A percentile compares a stretch with the other conserved stretches of the same genome.
phyloP scores from a whole-genome alignment of 2,113 vertebrate genomes.

The Triplophysa tibetana region DNA sequence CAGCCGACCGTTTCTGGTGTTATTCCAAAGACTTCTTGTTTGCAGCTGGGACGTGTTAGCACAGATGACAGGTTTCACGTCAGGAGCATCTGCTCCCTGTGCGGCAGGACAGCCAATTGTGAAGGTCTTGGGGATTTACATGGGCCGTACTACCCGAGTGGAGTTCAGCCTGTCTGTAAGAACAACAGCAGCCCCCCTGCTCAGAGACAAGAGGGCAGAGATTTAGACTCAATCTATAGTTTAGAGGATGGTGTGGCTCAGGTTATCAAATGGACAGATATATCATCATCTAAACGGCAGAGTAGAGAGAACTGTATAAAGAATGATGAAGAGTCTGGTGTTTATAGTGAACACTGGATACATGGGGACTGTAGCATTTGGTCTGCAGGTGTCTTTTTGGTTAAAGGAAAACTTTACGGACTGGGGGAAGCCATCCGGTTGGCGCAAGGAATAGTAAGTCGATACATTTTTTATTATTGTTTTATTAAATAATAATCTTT shows the following conservation, averaged over 20 bases:
- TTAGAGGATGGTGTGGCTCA: not conserved
- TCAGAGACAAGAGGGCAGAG: slow-evolving; percentile 24
- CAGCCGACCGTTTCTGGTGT: slow-evolving; percentile 46
- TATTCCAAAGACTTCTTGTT: slow-evolving; percentile 70
- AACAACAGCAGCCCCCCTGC: not conserved
- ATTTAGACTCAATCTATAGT: slow-evolving; percentile 22
- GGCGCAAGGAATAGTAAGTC: slow-evolving; percentile 68
- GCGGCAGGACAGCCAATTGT: slow-evolving; percentile 65
- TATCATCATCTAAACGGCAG: not conserved
- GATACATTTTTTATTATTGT: not conserved
- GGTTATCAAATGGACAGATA: not conserved
- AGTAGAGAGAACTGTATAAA: slow-evolving; percentile 8
- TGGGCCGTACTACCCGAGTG: slow-evolving; percentile 68
- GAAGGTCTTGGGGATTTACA: slow-evolving; percentile 75
- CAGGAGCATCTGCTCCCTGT: slow-evolving; percentile 68
- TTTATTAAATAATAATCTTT: not conserved
- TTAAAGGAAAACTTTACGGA: slow-evolving; percentile 74
- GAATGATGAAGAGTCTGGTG: slow-evolving; percentile 32
- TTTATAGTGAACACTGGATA: slow-evolving; percentile 70
- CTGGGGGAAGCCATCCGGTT: slow-evolving; percentile 70
- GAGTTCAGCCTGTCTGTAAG: not conserved
- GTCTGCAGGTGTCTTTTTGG: slow-evolving; percentile 72
- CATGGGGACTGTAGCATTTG: slow-evolving; percentile 78
- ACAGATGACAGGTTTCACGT: slow-evolving; percentile 29
- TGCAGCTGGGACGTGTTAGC: slow-evolving; percentile 62